Evolutionary conservation across 2,888 invertebrate genomes (phyloP), one percentile per base, ranked within the genome.

Genomic region (Busseola fusca): DNA sequence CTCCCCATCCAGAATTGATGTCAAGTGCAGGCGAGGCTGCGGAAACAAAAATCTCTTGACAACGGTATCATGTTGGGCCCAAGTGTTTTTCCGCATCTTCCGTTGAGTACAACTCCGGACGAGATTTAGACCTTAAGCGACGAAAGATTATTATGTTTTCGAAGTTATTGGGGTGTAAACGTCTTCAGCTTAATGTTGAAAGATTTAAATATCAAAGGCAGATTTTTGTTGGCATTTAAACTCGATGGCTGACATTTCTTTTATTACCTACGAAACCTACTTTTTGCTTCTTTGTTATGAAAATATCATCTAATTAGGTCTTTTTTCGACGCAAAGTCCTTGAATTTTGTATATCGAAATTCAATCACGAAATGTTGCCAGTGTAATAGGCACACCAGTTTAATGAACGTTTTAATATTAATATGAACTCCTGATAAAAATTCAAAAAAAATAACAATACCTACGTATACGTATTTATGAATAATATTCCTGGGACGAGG

Each of bases 1-100:
- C 84, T 83, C 81, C 76, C 84, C 78, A 81, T 84, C 80, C 80
- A 86, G 85, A 86, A 88, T 88, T 87, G 87, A 86, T 89, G 90
- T 90, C 90, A 90, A 88, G 87, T 74, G 83, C 90, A 90, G 86
- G 76, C 85, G 71, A 62, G 79, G 76, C 63, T 66, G 84, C 83
- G 83, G 84, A 85, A 86, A 86, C 83, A 85, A 86, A 84, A 85
- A 78, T 85, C 83, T 84, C 84, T 86, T 64, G 79, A 84, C 81
- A 80, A 74, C 84, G 83, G 82, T 84, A 84, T 84, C 85, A 76
- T 78, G 81, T 82, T 73, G 74, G 81, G 42, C 52, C 75, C 73
- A 68, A 85, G 83, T 84, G 84, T 86, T 86, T 83, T 80, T 84
- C 83, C 75, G 76, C 80, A 60, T 83, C 69, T 72, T 74, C 65